phyloP scores from a whole-genome alignment of 2,113 vertebrate genomes.

The Xiphias gladius region DNA sequence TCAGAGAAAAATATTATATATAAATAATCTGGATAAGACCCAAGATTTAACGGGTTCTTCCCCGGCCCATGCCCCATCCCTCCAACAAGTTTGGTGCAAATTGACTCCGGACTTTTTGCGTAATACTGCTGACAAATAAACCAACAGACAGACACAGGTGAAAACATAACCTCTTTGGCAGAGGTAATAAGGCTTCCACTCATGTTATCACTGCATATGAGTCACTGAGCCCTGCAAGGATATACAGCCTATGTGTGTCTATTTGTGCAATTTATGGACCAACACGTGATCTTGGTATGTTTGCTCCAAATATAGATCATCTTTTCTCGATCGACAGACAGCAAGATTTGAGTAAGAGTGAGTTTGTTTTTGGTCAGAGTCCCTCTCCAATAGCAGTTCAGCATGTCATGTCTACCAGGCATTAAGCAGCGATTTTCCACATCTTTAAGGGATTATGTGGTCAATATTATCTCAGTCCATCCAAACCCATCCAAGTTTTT shows the following conservation, averaged over 20 bases:
- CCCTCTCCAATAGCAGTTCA: slow-evolving; percentile 53
- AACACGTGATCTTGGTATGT: slow-evolving; percentile 25
- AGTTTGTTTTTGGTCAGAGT: slow-evolving; percentile 49
- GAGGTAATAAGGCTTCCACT: neutral
- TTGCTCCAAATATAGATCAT: slow-evolving; percentile 53
- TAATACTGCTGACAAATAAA: too few relatives aligned
- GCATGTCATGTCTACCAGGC: slow-evolving; percentile 53
- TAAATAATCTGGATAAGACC: too few relatives aligned
- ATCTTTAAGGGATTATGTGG: slow-evolving; percentile 74
- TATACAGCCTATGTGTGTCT: slow-evolving; percentile 6
- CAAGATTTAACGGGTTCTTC: too few relatives aligned
- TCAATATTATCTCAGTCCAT: slow-evolving; percentile 70
- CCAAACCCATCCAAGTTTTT: slow-evolving; percentile 57
- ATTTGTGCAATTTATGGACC: slow-evolving; percentile 36
- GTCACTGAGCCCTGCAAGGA: slow-evolving; percentile 6
- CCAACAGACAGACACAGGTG: too few relatives aligned
- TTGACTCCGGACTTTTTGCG: too few relatives aligned
- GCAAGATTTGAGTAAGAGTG: slow-evolving; percentile 18
- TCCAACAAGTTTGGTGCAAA: too few relatives aligned
- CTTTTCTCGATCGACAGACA: slow-evolving; percentile 29
- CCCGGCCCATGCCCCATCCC: too few relatives aligned
- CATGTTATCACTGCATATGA: neutral
- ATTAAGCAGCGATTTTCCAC: slow-evolving; percentile 64
- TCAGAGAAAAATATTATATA: neutral
- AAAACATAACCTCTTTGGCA: too few relatives aligned